Percentiles rank a stretch among this genome's conserved stretches.
Conservation (phyloP, 2,888 invertebrate genomes). For the Tipula confusa region DNA sequence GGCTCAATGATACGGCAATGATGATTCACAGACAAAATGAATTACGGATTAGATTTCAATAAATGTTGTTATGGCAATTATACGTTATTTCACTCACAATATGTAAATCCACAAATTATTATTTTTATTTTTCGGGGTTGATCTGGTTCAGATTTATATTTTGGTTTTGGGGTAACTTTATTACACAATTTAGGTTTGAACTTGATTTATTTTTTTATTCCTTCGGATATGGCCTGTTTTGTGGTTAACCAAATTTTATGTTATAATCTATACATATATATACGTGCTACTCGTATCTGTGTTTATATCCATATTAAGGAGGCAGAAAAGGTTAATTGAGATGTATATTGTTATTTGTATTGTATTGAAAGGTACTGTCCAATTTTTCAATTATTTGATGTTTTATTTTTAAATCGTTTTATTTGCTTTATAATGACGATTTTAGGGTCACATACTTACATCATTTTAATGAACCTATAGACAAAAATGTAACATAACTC, state of each 20-base stretch:
- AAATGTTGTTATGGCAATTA: neutral
- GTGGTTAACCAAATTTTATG: neutral
- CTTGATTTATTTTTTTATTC: constrained; percentile 20
- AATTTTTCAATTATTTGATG: neutral
- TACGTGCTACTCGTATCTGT: too few relatives aligned
- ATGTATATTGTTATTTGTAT: neutral
- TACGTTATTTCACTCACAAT: neutral
- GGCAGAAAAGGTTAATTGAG: neutral
- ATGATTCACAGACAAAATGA: neutral
- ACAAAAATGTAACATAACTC: too few relatives aligned
- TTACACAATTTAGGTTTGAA: neutral
- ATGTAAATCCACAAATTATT: neutral
- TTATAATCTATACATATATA: too few relatives aligned
- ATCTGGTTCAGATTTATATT: neutral
- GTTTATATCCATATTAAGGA: neutral
- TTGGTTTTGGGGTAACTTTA: constrained; percentile 4
- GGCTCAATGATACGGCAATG: neutral
- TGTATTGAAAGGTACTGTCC: neutral
- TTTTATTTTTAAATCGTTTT: neutral
- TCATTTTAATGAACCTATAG: too few relatives aligned
- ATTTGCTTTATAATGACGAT: neutral
- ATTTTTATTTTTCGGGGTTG: neutral
- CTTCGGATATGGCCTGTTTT: neutral
- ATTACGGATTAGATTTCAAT: neutral
- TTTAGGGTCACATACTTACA: too few relatives aligned